A percentile compares a stretch with the other conserved stretches of the same genome.
Conservation (phyloP, 2,797 vertebrate genomes). For the Gymnopithys bicolor region DNA sequence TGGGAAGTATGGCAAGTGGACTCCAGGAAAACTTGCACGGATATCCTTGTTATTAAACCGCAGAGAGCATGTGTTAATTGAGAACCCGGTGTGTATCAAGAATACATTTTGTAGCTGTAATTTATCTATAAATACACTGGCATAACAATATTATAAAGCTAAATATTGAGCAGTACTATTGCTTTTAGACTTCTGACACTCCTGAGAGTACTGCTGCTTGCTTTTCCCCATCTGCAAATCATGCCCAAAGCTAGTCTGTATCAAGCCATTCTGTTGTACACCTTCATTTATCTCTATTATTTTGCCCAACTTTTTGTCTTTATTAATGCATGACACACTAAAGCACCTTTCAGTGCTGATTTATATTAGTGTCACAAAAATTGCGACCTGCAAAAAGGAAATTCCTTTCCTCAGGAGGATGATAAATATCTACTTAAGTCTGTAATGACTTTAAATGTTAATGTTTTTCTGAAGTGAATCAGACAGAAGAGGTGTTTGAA, state of each 20-base stretch:
- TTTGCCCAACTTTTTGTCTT: slow-evolving; percentile 27
- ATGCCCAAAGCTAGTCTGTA: neutral
- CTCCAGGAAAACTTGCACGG: neutral
- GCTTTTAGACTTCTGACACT: neutral
- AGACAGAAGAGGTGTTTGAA: slow-evolving; percentile 10
- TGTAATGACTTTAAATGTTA: slow-evolving; percentile 31
- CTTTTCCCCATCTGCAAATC: neutral
- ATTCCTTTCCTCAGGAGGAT: neutral
- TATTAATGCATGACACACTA: neutral
- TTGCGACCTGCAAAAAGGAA: neutral
- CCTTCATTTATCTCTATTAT: slow-evolving; percentile 32
- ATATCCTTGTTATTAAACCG: neutral
- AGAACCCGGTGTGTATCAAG: neutral
- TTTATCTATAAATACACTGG: neutral
- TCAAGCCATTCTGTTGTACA: neutral
- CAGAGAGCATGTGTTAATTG: neutral
- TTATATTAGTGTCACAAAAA: slow-evolving; percentile 34
- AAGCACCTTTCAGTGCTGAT: slow-evolving; percentile 14
- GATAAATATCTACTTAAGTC: slow-evolving; percentile 31
- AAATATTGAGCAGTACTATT: neutral
- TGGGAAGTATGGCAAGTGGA: neutral
- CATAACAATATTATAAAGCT: neutral
- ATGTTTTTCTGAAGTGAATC: slow-evolving; percentile 33
- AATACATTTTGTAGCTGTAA: neutral
- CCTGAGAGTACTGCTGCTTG: neutral